Evolutionary conservation across 1,140 invertebrate genomes (phyloP).

Genomic region (Zaprionus taronus): DNA sequence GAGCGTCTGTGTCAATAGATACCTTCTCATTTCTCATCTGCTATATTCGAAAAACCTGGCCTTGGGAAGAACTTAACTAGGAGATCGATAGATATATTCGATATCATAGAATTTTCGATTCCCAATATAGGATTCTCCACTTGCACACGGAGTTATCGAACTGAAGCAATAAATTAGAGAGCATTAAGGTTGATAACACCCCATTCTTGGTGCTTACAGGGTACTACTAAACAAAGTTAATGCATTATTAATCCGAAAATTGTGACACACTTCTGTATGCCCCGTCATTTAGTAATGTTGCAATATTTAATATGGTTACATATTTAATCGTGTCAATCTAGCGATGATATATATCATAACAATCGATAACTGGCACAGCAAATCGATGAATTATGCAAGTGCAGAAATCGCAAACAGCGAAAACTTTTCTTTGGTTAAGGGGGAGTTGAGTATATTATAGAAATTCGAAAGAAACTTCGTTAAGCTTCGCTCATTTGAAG

Average conservation of each 20-base stretch:
- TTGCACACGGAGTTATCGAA: no score
- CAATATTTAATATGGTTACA: conserved; percentile 69
- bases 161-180: no score
- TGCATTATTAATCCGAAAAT: conserved; percentile 75
- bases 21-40: background rate
- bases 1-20: background rate
- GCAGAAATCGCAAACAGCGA: background rate
- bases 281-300: conserved; percentile 48
- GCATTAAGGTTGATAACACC: background rate
- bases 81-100: no score
- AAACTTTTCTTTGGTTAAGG: background rate
- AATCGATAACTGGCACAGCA: conserved; percentile 60
- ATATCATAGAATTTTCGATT: no score
- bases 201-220: background rate
- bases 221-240: conserved; percentile 54
- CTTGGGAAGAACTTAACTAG: no score
- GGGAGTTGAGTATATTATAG: background rate
- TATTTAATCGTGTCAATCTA: conserved; percentile 71
- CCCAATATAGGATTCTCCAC: no score
- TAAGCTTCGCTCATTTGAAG: background rate
- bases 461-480: background rate
- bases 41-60: background rate
- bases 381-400: conserved; percentile 33
- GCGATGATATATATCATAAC: conserved; percentile 57
- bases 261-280: conserved; percentile 43